Percentiles rank a stretch among this genome's conserved stretches.
Conservation (phyloP, 2,113 vertebrate species). For the Gallinago paraguaiae region DNA sequence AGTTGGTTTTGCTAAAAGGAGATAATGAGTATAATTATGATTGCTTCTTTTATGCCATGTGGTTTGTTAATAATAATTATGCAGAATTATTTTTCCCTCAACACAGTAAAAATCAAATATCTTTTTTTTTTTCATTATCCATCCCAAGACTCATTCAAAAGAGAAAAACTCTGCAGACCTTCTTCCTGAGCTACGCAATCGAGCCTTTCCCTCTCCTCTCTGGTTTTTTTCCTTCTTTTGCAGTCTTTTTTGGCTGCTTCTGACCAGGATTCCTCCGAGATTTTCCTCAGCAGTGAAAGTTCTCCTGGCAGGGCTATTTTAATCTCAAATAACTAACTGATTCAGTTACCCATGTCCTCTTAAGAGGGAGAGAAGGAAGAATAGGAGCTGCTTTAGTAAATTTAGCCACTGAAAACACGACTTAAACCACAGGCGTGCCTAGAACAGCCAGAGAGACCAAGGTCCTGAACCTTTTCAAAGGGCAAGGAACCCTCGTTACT, state of each 20-base stretch:
- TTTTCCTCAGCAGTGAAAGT: not conserved
- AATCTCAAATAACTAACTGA: not conserved
- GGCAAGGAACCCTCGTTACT: not conserved
- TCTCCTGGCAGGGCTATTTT: not conserved
- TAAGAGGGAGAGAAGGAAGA: not conserved
- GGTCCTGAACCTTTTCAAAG: not conserved
- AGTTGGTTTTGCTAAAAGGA: not conserved
- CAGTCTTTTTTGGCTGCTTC: not conserved
- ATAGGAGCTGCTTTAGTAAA: not conserved
- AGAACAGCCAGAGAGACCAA: not conserved
- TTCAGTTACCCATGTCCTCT: not conserved
- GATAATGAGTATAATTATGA: not conserved
- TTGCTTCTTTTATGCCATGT: not conserved
- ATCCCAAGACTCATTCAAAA: not conserved
- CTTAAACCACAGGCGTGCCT: not conserved
- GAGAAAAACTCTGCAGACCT: not conserved
- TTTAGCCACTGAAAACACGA: not conserved
- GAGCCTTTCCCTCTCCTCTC: not conserved
- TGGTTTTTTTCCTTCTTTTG: not conserved
- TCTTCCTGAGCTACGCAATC: not conserved
- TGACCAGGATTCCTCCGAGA: not conserved
- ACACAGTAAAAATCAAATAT: not conserved
- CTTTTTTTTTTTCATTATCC: not conserved
- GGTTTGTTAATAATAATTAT: not conserved
- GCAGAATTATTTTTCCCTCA: not conserved